These are phyloP conservation scores for Lanistes nyassanus DNA, from an alignment of 1,140 invertebrate species.

Conservation along the genomic window DNA sequence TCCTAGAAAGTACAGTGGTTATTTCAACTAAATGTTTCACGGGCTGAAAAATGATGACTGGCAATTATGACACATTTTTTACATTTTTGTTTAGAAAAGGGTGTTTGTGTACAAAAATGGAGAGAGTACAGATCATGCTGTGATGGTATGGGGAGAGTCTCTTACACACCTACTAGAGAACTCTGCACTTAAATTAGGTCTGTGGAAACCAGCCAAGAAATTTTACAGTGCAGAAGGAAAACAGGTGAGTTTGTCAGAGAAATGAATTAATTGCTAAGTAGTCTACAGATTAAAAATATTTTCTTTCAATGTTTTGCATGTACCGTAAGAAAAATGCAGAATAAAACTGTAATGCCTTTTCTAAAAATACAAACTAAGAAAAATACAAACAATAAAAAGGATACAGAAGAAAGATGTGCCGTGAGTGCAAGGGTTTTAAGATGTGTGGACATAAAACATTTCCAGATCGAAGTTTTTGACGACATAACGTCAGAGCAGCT, in stretches of 20 bases:
- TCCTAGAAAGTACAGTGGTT: no score
- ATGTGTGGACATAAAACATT: slow-evolving; percentile 15
- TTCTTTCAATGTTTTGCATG: neutral
- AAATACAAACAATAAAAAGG: neutral
- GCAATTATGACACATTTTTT: no score
- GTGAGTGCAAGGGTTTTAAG: neutral
- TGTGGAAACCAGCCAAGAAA: slow-evolving; percentile 60
- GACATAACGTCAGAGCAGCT: slow-evolving; percentile 59
- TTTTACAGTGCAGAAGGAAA: slow-evolving; percentile 61
- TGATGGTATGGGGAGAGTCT: slow-evolving; percentile 62
- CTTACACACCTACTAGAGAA: slow-evolving; percentile 62
- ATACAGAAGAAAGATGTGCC: neutral
- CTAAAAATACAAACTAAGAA: neutral
- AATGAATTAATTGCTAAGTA: no score
- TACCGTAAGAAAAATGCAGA: neutral
- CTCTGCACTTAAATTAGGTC: slow-evolving; percentile 56
- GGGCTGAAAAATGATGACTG: no score
- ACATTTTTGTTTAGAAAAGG: slow-evolving; percentile 56
- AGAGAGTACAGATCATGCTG: slow-evolving; percentile 55
- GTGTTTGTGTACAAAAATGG: slow-evolving; percentile 64
- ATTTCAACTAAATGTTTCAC: no score
- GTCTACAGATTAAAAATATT: neutral
- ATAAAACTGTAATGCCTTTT: neutral
- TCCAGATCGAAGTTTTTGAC: slow-evolving; percentile 54
- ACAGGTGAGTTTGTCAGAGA: slow-evolving; percentile 45